phyloP scores from a whole-genome alignment of 2,797 vertebrate species.

The Pipistrellus kuhlii region DNA sequence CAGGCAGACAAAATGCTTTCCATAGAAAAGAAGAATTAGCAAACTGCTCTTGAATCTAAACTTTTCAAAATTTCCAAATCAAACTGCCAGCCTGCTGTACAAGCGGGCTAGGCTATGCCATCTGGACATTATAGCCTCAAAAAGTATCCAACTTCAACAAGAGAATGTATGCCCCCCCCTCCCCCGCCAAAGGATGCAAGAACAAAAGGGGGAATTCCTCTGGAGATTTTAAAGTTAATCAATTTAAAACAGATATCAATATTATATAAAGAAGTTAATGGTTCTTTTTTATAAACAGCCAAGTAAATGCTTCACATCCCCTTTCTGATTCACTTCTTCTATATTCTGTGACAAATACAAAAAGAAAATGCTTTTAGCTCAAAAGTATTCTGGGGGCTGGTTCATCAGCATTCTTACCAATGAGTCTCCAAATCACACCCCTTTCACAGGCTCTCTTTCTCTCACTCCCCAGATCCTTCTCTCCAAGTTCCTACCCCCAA shows the following conservation, averaged over 20 bases:
- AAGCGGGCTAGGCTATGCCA: slow-evolving; percentile 57
- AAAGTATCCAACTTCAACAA: slow-evolving; percentile 80
- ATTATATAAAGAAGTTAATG: slow-evolving; percentile 65
- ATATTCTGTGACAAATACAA: slow-evolving; percentile 57
- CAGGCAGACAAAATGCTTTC: slow-evolving; percentile 36
- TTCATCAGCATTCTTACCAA: slow-evolving; percentile 82
- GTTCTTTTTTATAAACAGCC: slow-evolving; percentile 47
- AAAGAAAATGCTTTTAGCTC: slow-evolving; percentile 70
- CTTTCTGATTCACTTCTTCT: slow-evolving; percentile 60
- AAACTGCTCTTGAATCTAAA: slow-evolving; percentile 58
- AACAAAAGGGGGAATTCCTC: slow-evolving; percentile 71
- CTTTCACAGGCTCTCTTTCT: slow-evolving; percentile 70
- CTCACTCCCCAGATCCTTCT: not conserved
- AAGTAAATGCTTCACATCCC: slow-evolving; percentile 52
- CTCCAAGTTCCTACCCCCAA: slow-evolving; percentile 4
- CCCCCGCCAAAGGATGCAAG: not conserved
- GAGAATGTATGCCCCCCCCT: slow-evolving; percentile 41
- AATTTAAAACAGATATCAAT: slow-evolving; percentile 76
- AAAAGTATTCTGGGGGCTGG: slow-evolving; percentile 75
- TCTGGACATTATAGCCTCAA: slow-evolving; percentile 68
- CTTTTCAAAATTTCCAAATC: slow-evolving; percentile 66
- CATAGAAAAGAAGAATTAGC: slow-evolving; percentile 52
- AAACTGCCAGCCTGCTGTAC: slow-evolving; percentile 53
- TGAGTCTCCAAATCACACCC: slow-evolving; percentile 74
- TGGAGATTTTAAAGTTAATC: slow-evolving; percentile 79